These are phyloP conservation scores for Coluber constrictor DNA, from an alignment of 2,797 vertebrate species.

Conservation along the genomic window DNA sequence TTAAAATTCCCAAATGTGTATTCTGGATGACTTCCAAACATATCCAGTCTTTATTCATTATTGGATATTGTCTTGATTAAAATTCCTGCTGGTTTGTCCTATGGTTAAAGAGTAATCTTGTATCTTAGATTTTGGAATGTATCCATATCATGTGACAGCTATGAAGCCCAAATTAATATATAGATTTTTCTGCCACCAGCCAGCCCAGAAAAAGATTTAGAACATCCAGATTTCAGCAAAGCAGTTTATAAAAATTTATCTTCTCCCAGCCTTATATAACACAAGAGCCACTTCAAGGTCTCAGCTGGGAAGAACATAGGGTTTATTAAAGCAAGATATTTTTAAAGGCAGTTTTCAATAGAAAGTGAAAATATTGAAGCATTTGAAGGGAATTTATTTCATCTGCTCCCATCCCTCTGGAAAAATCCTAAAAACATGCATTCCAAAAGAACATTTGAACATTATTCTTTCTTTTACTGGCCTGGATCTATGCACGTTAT, in stretches of 20 bases:
- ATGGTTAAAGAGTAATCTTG: constrained; percentile 78
- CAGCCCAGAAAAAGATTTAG: constrained; percentile 69
- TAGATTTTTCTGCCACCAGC: constrained; percentile 79
- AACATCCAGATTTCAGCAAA: constrained; percentile 73
- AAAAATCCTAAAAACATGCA: not conserved
- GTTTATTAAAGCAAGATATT: constrained; percentile 56
- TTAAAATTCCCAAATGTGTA: constrained; percentile 78
- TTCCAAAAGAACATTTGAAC: not conserved
- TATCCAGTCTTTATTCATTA: constrained; percentile 77
- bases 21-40: constrained; percentile 73
- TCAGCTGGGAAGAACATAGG: constrained; percentile 50
- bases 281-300: constrained; percentile 44
- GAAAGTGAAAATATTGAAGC: constrained; percentile 26
- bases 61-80: constrained; percentile 85
- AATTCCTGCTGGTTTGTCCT: constrained; percentile 80
- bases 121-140: constrained; percentile 78
- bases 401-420: not conserved
- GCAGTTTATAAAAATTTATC: constrained; percentile 52
- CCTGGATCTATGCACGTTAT: not conserved
- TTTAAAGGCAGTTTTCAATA: constrained; percentile 46
- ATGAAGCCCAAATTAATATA: constrained; percentile 73
- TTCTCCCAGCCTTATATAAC: constrained; percentile 32
- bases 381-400: constrained; percentile 11
- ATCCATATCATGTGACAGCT: constrained; percentile 75
- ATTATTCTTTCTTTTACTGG: not conserved